Percentiles rank a stretch among this genome's conserved stretches.
These are phyloP conservation scores for Callopanchax toddi DNA, from an alignment of 2,113 vertebrate genomes.

Conservation along the genomic window DNA sequence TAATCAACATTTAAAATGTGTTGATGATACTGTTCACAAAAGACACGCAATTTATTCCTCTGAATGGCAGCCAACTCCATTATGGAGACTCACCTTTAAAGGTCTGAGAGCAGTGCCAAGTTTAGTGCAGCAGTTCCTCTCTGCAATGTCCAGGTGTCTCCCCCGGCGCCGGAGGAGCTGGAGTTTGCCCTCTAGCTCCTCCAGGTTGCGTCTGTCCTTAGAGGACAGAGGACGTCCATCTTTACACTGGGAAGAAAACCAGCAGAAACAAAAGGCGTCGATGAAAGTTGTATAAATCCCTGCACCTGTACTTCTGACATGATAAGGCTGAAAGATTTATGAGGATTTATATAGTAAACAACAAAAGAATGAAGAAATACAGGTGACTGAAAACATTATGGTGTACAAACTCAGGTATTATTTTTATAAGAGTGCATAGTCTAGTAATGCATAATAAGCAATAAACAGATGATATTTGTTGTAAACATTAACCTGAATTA, in stretches of 20 bases:
- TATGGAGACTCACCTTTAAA: conserved; percentile 85
- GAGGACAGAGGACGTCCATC: conserved; percentile 92
- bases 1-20: conserved; percentile 1
- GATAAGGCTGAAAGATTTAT: not conserved
- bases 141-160: conserved; percentile 89
- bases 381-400: conserved; percentile 6
- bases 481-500: too few species aligned
- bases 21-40: not conserved
- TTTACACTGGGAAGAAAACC: conserved; percentile 80
- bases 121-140: conserved; percentile 92
- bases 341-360: not conserved
- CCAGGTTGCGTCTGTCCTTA: conserved; percentile 85
- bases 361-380: not conserved
- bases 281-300: not conserved
- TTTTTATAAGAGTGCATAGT: not conserved
- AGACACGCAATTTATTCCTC: conserved; percentile 18
- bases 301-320: not conserved
- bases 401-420: not conserved
- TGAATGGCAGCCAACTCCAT: conserved; percentile 28
- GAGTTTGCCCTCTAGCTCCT: conserved; percentile 89
- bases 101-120: conserved; percentile 89
- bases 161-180: conserved; percentile 86
- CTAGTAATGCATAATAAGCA: not conserved
- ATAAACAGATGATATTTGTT: too few species aligned
- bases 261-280: conserved; percentile 13